These are phyloP conservation scores for Catharus minimus DNA, from an alignment of 2,113 vertebrate species.

Conservation along the genomic window DNA sequence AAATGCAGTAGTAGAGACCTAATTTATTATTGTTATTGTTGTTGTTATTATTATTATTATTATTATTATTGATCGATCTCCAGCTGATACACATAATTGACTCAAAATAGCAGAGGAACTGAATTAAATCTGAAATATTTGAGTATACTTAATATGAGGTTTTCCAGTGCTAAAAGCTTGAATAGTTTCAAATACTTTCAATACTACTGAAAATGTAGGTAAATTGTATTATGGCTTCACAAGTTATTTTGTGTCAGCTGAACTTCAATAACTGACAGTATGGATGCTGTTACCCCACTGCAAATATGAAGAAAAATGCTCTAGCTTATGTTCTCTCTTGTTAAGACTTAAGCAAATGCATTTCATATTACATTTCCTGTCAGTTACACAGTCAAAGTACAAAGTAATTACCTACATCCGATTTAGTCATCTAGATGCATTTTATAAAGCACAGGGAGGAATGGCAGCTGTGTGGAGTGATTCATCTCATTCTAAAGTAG, in stretches of 20 bases:
- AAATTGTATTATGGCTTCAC: not conserved
- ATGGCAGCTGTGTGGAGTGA: conserved; percentile 47
- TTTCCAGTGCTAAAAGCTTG: not conserved
- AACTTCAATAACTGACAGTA: conserved; percentile 22
- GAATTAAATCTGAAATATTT: conserved; percentile 35
- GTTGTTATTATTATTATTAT: conserved; percentile 8
- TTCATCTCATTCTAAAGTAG: conserved; percentile 48
- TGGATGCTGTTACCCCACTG: not conserved
- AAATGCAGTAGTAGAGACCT: conserved; percentile 4
- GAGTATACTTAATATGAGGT: not conserved
- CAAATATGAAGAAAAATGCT: conserved; percentile 41
- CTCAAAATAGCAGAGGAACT: conserved; percentile 44
- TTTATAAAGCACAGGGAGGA: conserved; percentile 23
- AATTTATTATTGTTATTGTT: conserved; percentile 23
- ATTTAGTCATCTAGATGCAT: conserved; percentile 56
- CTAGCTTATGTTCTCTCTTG: conserved; percentile 12
- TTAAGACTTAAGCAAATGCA: conserved; percentile 56
- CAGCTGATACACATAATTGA: conserved; percentile 47
- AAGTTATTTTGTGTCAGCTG: conserved; percentile 8
- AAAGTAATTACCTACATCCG: conserved; percentile 61
- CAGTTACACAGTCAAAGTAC: conserved; percentile 40
- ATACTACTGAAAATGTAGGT: not conserved
- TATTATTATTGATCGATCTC: conserved; percentile 26
- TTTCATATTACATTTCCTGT: conserved; percentile 52
- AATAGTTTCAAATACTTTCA: not conserved